Conservation (phyloP, 1,140 invertebrate species). For the Drosophila micromelanica region DNA sequence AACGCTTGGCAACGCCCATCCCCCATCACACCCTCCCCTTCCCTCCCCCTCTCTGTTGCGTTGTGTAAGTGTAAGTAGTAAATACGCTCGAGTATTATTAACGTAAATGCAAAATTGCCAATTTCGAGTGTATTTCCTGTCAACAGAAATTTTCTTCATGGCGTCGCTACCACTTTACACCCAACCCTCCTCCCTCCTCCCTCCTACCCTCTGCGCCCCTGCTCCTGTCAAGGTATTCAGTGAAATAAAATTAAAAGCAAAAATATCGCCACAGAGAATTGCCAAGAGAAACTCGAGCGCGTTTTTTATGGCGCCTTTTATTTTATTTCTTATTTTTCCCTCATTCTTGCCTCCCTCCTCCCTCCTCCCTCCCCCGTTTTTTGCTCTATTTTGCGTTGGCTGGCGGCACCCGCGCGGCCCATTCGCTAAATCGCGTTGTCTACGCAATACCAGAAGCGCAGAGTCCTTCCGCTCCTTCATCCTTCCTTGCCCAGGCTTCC, state of each 20-base stretch:
- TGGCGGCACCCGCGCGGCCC: slow-evolving; percentile 62
- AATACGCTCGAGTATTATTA: slow-evolving; percentile 84
- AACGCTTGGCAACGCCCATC: slow-evolving; percentile 31
- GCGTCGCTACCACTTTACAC: slow-evolving; percentile 22
- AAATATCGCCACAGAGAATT: slow-evolving; percentile 27
- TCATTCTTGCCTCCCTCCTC: slow-evolving; percentile 7
- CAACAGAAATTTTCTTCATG: slow-evolving; percentile 79
- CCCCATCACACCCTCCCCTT: not conserved
- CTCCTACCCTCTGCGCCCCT: not conserved
- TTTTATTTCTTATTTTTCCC: slow-evolving; percentile 7
- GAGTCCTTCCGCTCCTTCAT: not conserved
- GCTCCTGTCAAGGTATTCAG: slow-evolving; percentile 16
- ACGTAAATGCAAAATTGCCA: slow-evolving; percentile 85
- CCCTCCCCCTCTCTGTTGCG: not conserved
- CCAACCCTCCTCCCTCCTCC: not conserved
- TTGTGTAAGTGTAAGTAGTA: slow-evolving; percentile 71
- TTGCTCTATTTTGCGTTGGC: slow-evolving; percentile 24
- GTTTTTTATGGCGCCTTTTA: slow-evolving; percentile 43
- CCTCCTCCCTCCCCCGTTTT: no score
- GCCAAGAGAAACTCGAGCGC: slow-evolving; percentile 26
- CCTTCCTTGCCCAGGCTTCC: slow-evolving; percentile 11
- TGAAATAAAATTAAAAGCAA: slow-evolving; percentile 54
- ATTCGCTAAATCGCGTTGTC: slow-evolving; percentile 54
- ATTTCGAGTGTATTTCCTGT: slow-evolving; percentile 85
- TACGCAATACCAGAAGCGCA: slow-evolving; percentile 43